These are phyloP conservation scores for Doryteuthis pealeii DNA, from an alignment of 1,140 invertebrate species.

Conservation along the genomic window DNA sequence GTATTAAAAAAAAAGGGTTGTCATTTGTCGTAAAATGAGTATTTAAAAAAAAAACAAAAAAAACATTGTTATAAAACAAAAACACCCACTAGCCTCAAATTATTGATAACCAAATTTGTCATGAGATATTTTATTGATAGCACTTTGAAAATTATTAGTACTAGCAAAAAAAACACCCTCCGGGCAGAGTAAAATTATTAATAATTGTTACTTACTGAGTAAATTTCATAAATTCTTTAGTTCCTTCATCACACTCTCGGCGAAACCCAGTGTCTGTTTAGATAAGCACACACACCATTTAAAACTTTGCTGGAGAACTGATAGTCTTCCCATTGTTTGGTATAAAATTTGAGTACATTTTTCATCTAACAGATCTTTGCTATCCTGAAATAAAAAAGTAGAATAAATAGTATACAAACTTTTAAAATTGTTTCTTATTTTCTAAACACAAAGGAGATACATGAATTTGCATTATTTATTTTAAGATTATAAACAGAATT, in stretches of 20 bases:
- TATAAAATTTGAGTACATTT: conserved; percentile 91
- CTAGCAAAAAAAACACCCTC: too few relatives aligned
- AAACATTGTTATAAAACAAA: too few relatives aligned
- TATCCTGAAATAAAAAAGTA: conserved; percentile 68
- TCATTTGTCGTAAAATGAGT: too few relatives aligned
- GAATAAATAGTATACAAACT: conserved; percentile 6
- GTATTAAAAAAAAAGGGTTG: too few relatives aligned
- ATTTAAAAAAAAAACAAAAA: too few relatives aligned
- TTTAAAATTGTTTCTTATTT: conserved; percentile 7
- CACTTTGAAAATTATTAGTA: too few relatives aligned
- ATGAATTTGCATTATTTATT: background rate
- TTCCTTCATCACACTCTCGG: conserved; percentile 94
- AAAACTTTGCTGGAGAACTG: conserved; percentile 96
- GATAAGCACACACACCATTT: conserved; percentile 95
- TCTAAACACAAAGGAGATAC: background rate
- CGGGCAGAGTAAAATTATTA: too few relatives aligned
- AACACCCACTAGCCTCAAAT: too few relatives aligned
- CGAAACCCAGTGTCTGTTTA: conserved; percentile 99
- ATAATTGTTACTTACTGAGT: conserved; percentile 66
- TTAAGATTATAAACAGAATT: background rate
- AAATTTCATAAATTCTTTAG: conserved; percentile 97
- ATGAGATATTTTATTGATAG: too few relatives aligned
- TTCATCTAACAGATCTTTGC: conserved; percentile 91
- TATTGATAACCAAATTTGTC: too few relatives aligned
- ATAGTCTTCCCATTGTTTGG: conserved; percentile 96